A percentile compares a stretch with the other conserved stretches of the same genome.
phyloP scores from a whole-genome alignment of 2,113 vertebrate species.

The Tricholaema leucomelas region DNA sequence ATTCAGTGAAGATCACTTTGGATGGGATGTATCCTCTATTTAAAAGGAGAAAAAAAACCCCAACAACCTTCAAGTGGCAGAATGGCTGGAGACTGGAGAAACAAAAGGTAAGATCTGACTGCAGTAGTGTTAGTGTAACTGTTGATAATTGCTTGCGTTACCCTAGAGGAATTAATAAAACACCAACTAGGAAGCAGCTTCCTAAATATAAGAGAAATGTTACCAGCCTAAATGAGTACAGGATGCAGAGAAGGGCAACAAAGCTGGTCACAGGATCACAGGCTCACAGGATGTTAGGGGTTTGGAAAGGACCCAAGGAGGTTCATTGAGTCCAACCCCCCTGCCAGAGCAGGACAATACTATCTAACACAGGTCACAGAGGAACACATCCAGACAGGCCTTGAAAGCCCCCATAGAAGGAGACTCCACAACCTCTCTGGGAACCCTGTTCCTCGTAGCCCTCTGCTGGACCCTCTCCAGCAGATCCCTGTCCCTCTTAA shows the following conservation, averaged over 20 bases:
- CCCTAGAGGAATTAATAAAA: not conserved
- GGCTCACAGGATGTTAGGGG: no score
- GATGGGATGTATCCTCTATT: not conserved
- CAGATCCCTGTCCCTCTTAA: no score
- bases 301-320: no score
- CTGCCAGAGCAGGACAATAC: no score
- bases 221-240: not conserved
- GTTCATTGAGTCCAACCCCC: not conserved
- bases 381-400: no score
- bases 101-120: not conserved
- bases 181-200: not conserved
- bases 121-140: not conserved
- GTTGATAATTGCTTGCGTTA: not conserved
- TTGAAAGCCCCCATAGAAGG: no score
- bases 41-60: not conserved
- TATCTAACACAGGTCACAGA: no score
- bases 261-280: no score
- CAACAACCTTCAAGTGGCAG: not conserved
- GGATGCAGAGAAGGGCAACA: no score
- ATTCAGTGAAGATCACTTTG: not conserved
- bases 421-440: no score
- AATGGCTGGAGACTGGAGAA: not conserved
- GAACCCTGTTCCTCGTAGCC: no score
- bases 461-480: no score
- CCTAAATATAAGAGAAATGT: not conserved